Evolutionary conservation across 1,140 invertebrate genomes (phyloP).

Genomic region (Frieseomelitta varia): DNA sequence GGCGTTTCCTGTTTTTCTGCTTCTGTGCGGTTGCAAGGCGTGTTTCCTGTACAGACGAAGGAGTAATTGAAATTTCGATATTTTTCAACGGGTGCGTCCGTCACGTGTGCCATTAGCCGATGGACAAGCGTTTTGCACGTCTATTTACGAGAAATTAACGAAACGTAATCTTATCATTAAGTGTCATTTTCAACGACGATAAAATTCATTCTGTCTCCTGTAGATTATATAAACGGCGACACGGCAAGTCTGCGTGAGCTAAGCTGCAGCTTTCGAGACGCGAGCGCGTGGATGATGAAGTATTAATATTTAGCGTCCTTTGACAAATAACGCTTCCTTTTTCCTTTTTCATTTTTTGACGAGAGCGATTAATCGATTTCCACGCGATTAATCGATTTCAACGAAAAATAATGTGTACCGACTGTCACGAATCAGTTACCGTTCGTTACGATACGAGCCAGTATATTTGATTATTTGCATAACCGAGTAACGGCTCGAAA

Average conservation of each 20-base stretch:
- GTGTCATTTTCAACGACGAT: neutral
- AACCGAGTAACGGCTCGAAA: slow-evolving; percentile 17
- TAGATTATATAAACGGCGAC: neutral
- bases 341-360: neutral
- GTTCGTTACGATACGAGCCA: neutral
- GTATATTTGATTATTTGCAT: slow-evolving; percentile 2
- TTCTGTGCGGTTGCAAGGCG: slow-evolving; percentile 33
- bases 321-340: neutral
- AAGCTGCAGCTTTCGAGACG: too few relatives aligned
- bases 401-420: neutral
- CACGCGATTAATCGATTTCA: too few relatives aligned
- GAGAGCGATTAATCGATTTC: too few relatives aligned
- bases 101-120: neutral
- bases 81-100: too few relatives aligned
- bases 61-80: slow-evolving; percentile 7
- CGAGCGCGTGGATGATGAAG: neutral
- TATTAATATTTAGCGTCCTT: too few relatives aligned
- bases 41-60: slow-evolving; percentile 37
- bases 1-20: slow-evolving; percentile 52
- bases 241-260: neutral
- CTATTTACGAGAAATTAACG: neutral
- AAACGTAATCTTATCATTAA: neutral
- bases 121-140: neutral
- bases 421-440: neutral
- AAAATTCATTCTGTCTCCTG: neutral